Evolutionary conservation across 2,888 invertebrate species (phyloP).

Genomic region (Leptinotarsa rubiginosa): DNA sequence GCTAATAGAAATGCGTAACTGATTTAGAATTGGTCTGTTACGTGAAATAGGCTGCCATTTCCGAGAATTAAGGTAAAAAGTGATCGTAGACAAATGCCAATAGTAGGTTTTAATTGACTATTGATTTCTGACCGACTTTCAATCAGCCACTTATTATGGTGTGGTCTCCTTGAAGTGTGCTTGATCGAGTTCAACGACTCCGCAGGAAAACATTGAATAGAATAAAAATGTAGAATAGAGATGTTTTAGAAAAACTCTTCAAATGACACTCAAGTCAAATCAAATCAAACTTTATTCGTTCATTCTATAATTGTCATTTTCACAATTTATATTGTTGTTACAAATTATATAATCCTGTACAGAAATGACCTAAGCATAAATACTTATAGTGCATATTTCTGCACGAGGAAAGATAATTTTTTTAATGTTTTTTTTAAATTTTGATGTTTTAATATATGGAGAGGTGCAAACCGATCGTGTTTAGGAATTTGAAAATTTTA

Average conservation of each 20-base stretch:
- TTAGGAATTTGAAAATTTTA: too few species aligned
- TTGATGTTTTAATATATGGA: too few species aligned
- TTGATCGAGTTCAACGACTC: conserved; percentile 18
- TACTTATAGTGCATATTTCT: too few species aligned
- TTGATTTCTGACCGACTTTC: conserved; percentile 19
- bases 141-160: background rate
- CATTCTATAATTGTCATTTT: too few species aligned
- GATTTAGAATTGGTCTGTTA: background rate
- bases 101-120: background rate
- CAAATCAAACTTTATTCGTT: too few species aligned
- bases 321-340: too few species aligned
- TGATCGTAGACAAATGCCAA: conserved; percentile 9
- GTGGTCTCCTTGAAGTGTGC: conserved; percentile 8
- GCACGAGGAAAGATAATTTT: too few species aligned
- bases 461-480: too few species aligned
- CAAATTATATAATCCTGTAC: too few species aligned
- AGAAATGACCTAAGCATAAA: too few species aligned
- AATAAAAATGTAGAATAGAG: background rate
- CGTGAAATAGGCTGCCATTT: background rate
- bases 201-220: conserved; percentile 6
- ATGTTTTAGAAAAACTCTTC: background rate
- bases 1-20: conserved; percentile 11
- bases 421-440: too few species aligned
- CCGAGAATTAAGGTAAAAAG: conserved; percentile 8
- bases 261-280: too few species aligned